Percentiles rank a stretch among this genome's conserved stretches.
Conservation (phyloP, 1,140 invertebrate genomes). For the Luehdorfia chinensis region DNA sequence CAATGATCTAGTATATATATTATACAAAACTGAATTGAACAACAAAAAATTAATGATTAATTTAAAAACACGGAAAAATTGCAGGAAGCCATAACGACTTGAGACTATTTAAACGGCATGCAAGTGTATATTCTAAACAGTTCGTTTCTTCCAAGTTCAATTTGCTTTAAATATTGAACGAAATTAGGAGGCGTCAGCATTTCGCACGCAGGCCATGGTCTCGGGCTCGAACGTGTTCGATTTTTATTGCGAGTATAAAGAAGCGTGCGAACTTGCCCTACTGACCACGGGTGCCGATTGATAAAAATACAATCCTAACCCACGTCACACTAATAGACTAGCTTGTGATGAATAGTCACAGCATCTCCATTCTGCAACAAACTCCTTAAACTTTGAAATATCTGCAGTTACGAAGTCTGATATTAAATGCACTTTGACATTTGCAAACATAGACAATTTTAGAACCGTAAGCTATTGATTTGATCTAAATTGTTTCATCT, state of each 20-base stretch:
- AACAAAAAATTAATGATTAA: too few species aligned
- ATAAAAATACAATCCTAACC: constrained; percentile 65
- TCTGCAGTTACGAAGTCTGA: background rate
- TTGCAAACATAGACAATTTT: too few species aligned
- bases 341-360: constrained; percentile 37
- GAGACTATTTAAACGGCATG: background rate
- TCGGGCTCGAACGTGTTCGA: constrained; percentile 66
- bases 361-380: constrained; percentile 22
- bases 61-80: too few species aligned
- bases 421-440: constrained; percentile 19
- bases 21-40: too few species aligned
- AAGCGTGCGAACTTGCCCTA: constrained; percentile 71
- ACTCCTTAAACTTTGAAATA: background rate
- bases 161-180: constrained; percentile 28
- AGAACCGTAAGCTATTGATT: too few species aligned
- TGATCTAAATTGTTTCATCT: background rate
- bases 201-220: constrained; percentile 56
- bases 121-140: background rate
- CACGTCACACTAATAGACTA: constrained; percentile 51
- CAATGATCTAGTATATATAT: too few species aligned
- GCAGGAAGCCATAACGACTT: too few species aligned
- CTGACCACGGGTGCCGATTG: constrained; percentile 56
- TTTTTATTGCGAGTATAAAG: constrained; percentile 69
- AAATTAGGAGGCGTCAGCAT: constrained; percentile 41
- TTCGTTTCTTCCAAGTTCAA: constrained; percentile 13